Evolutionary conservation across 2,888 invertebrate genomes (phyloP), one percentile per base, ranked within the genome.

Genomic region (Antheraea assamensis): DNA sequence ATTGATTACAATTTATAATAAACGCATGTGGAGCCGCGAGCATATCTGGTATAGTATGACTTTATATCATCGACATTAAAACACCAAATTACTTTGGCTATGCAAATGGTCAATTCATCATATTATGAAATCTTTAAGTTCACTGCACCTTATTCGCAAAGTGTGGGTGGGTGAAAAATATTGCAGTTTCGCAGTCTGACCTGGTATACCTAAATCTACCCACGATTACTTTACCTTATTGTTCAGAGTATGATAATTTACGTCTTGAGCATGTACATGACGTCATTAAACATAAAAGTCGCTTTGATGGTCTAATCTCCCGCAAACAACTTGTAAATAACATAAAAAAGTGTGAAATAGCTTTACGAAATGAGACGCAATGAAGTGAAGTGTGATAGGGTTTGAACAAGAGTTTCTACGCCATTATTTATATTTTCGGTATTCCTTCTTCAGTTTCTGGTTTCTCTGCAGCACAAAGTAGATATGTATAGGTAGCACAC

Each of bases 121-220:
- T 68, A 35, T 64, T 64, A 15, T 64, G 27, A 30, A 30, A 61
- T 19, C 66, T 66, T 66, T 64, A 64, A 66, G 30, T 19, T 66
- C 66, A 35, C n/a, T 35, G 10, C 35, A 68, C 68, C 68, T 35
- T 35, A 35, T 68, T 35, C 19, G 68, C 8, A 17, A 58, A 31
- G 75, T 72, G 79, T 77, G 78, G 77, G 79, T 71, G 72, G 76
- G 27, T 64, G 30, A 76, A 78, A 79, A 78, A 74, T 78, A 75
- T 74, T 70, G 70, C 76, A 75, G 74, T 79, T 78, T 78, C 74
- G 76, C 75, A 79, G 78, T 47, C 24, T 76, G 77, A 52, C 74
- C 66, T 35, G 42, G 70, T 61, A 49, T 72, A 47, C 58, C 70
- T 42, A 55, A 24, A 35, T 35, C 68, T 31, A 68, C 35, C 68